phyloP scores from a whole-genome alignment of 1,140 invertebrate genomes.

The Plectus sambesii region DNA sequence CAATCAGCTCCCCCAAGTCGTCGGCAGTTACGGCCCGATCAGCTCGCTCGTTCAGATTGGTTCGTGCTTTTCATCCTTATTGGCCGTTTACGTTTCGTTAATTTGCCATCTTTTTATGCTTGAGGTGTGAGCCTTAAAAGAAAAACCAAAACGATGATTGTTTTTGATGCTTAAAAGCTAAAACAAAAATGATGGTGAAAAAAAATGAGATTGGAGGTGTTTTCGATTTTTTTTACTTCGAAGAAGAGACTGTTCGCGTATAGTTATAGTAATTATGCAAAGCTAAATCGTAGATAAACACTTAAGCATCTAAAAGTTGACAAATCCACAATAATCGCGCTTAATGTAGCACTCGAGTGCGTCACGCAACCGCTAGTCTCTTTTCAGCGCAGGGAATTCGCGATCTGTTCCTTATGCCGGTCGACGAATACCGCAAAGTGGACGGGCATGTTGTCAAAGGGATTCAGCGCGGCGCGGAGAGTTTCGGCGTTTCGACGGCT shows the following conservation, averaged over 20 bases:
- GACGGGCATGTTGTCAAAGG: slow-evolving; percentile 86
- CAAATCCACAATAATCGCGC: slow-evolving; percentile 1
- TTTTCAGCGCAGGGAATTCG: slow-evolving; percentile 72
- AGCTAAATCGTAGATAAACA: too few species aligned
- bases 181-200: slow-evolving; percentile 10
- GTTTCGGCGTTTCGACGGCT: slow-evolving; percentile 84
- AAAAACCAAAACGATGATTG: too few species aligned
- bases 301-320: too few species aligned
- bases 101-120: slow-evolving; percentile 12
- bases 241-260: too few species aligned
- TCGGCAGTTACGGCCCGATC: slow-evolving; percentile 82
- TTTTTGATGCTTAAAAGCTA: slow-evolving; percentile 55
- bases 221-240: slow-evolving; percentile 10
- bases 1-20: slow-evolving; percentile 70
- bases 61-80: slow-evolving; percentile 3
- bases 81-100: slow-evolving; percentile 3
- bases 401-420: slow-evolving; percentile 82
- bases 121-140: too few species aligned
- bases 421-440: slow-evolving; percentile 81
- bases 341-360: background rate
- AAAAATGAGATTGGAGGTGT: background rate
- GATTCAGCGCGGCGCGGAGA: slow-evolving; percentile 81
- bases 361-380: slow-evolving; percentile 19
- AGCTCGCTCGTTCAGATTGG: slow-evolving; percentile 31
- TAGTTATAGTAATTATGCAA: too few species aligned